phyloP scores from a whole-genome alignment of 92 coral and sea anemone species.

The Galaxea fascicularis region DNA sequence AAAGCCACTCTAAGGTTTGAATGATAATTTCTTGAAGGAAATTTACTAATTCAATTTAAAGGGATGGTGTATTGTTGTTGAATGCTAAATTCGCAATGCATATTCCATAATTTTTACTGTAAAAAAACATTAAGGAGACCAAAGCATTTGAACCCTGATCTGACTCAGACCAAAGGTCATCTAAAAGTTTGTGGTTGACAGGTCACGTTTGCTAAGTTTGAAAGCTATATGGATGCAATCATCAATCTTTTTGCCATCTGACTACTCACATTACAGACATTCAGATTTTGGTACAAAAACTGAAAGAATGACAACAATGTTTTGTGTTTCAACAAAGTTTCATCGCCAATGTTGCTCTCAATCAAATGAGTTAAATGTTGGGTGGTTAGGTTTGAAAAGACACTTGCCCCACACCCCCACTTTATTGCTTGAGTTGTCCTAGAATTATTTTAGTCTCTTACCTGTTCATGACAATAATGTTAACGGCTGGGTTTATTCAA shows the following conservation, averaged over 20 bases:
- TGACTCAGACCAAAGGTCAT: background rate
- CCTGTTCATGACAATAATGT: no score
- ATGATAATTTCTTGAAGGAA: background rate
- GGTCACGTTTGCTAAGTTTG: background rate
- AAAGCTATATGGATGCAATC: background rate
- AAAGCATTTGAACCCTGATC: background rate
- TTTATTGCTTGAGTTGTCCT: background rate
- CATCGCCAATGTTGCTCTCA: background rate
- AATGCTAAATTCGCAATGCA: background rate
- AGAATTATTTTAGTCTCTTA: background rate
- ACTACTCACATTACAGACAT: no score
- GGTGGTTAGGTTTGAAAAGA: no score
- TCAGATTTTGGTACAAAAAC: no score
- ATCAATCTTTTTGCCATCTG: background rate
- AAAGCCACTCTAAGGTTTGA: background rate
- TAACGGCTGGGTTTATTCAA: no score
- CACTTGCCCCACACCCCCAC: conserved; percentile 19
- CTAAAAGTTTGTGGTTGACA: background rate
- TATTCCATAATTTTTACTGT: background rate
- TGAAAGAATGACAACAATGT: background rate
- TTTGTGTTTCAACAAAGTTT: background rate
- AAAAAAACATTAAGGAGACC: background rate
- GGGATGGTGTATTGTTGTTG: background rate
- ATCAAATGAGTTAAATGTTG: background rate
- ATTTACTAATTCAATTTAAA: background rate